phyloP scores from a whole-genome alignment of 2,797 vertebrate species.

The Pygocentrus nattereri region DNA sequence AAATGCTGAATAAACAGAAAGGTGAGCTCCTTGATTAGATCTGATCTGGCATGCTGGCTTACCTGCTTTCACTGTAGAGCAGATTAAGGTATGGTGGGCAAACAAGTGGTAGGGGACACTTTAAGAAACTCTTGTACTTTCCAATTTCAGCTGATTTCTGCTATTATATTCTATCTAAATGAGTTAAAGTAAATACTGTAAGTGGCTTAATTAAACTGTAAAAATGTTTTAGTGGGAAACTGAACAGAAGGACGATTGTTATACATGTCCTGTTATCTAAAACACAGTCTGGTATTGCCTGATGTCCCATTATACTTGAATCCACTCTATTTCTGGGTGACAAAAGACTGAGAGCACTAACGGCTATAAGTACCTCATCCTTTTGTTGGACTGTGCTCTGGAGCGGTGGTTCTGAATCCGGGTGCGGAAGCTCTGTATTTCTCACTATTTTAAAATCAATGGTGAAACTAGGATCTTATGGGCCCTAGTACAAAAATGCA shows the following conservation, averaged over 20 bases:
- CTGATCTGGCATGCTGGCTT: background rate
- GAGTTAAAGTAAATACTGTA: background rate
- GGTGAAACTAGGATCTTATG: too few relatives aligned
- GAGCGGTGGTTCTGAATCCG: too few relatives aligned
- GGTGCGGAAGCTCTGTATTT: too few relatives aligned
- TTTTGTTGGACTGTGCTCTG: too few relatives aligned
- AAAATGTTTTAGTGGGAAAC: background rate
- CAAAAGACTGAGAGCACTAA: background rate
- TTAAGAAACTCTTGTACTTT: background rate
- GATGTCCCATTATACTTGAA: background rate
- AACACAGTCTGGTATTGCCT: background rate
- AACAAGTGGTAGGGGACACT: background rate
- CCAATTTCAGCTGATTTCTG: background rate
- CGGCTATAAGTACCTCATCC: too few relatives aligned
- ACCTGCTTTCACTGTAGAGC: background rate
- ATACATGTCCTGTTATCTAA: too few relatives aligned
- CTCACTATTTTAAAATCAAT: too few relatives aligned
- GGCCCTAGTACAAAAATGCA: too few relatives aligned
- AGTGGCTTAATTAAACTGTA: too few relatives aligned
- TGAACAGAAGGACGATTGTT: background rate
- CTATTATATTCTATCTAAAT: background rate
- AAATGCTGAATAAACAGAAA: background rate
- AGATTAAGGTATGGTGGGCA: background rate
- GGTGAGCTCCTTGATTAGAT: slow-evolving; percentile 8
- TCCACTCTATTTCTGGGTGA: background rate